Evolutionary conservation across 30 jellyfish, hydroid and myxozoan genomes (phyloP), one percentile per base, ranked within the genome.

Genomic region (Chrysaora quinquecirrha): DNA sequence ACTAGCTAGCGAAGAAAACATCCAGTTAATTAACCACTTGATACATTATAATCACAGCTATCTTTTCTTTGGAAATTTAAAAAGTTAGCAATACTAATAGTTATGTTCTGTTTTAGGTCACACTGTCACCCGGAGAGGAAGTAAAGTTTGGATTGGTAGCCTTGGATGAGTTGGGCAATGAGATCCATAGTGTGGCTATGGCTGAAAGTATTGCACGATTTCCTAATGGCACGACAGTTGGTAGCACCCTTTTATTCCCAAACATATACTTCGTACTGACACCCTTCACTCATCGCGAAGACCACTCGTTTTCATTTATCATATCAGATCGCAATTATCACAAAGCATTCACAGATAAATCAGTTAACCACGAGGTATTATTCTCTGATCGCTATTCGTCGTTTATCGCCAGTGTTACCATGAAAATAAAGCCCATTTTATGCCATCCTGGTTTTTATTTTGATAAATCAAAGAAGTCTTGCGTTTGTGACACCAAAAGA

Each of bases 61-160:
- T n/a, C n/a, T n/a, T n/a, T n/a, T n/a, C n/a, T n/a, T n/a, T n/a
- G n/a, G n/a, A n/a, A n/a, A n/a, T n/a, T n/a, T n/a, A n/a, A n/a
- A n/a, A n/a, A n/a, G n/a, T n/a, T n/a, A n/a, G n/a, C n/a, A n/a
- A n/a, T n/a, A n/a, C n/a, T n/a, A n/a, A n/a, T n/a, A n/a, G n/a
- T n/a, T n/a, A n/a, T n/a, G n/a, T n/a, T n/a, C n/a, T 38, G 16
- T 52, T 80, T 6, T 50, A 83, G 93, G 58, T 76, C 12, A 23
- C 78, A 3, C 38, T 77, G 9, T 73, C 96, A n/a, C 96, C 96
- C 20, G 96, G 96, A 27, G 91, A 87, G 24, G 9, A 25, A 7
- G 30, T 46, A 1, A 1, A 10, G n/a, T 67, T 87, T 60, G 30
- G 30, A 2, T 34, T 87, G 38, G 27, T 66, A 19, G 91, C 83